phyloP scores from a whole-genome alignment of 2,888 invertebrate genomes.

The Chorisops tibialis region DNA sequence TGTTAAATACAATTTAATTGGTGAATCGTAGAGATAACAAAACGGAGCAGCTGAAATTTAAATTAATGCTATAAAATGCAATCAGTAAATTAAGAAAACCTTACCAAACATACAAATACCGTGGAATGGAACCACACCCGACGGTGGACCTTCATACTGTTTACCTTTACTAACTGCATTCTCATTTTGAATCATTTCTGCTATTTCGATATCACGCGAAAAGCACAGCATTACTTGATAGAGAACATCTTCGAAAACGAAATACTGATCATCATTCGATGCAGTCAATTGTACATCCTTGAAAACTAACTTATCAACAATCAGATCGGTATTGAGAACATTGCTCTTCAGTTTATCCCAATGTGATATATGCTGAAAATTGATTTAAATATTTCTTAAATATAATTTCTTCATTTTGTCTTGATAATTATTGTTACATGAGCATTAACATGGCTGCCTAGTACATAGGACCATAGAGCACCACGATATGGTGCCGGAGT shows the following conservation, averaged over 20 bases:
- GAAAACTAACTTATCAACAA: constrained; percentile 90
- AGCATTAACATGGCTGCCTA: constrained; percentile 72
- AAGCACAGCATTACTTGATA: constrained; percentile 93
- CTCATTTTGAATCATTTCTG: constrained; percentile 65
- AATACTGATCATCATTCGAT: constrained; percentile 96
- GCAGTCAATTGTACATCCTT: constrained; percentile 96
- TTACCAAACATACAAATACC: constrained; percentile 97
- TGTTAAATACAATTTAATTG: constrained; percentile 80
- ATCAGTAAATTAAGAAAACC: constrained; percentile 37
- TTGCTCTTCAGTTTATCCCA: constrained; percentile 77
- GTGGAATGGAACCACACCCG: constrained; percentile 93
- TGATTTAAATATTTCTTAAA: neutral
- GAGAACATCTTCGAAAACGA: constrained; percentile 93
- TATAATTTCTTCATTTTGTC: neutral
- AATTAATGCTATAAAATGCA: neutral
- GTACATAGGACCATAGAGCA: constrained; percentile 79
- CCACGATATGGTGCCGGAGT: constrained; percentile 64
- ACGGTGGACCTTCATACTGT: constrained; percentile 67
- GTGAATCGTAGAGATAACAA: constrained; percentile 88
- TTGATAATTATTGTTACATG: constrained; percentile 54
- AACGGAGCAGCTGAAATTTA: constrained; percentile 79
- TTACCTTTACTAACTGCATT: constrained; percentile 46
- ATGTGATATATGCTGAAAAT: constrained; percentile 65
- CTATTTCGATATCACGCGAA: constrained; percentile 80
- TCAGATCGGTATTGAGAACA: constrained; percentile 83